Base-by-base conservation (phyloP, 2,113 vertebrate genomes). In the Microcebus lehilahytsara region DNA sequence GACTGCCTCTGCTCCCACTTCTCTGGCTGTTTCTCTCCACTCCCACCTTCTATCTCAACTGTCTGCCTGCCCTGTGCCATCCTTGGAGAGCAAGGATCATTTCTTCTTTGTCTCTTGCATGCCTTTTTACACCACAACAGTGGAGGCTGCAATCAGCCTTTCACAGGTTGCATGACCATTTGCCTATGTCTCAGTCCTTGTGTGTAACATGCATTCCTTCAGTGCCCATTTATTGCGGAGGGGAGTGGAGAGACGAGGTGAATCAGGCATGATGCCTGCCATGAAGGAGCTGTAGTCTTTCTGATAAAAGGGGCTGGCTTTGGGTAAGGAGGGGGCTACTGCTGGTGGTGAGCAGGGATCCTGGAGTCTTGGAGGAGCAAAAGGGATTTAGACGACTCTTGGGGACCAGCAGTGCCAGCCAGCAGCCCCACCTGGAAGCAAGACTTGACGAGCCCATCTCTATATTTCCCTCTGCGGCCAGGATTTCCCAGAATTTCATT, bases 401-500 rank as follows among this genome's bases (percentile, higher is more conserved):
- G 49, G 58, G 66, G 30, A 72, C 13, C 20, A 6, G 3, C 42
- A 42, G 51, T 58, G 58, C 37, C 42, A 20, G 42, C 46, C 3
- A 10, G 34, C 30, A 51, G 14, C 58, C 13, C 49, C 14, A 37
- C 23, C 13, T 71, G 67, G 69, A 93, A 80, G 67, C 49, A 51
- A 84, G 37, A 77, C 83, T 79, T 30, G 34, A 69, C 25, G 62
- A 93, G 30, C 46, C 34, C 16, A 16, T 96, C 69, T 74, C 53
- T 89, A 2, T 42, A 9, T 32, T 72, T 92, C 30, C 81, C 19
- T 95, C 32, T 19, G 23, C 62, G 56, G 60, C 75, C 25, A 71
- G 20, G 49, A 51, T 85, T 37, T 89, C 37, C 58, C 42, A 27
- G 27, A 30, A 60, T 87, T 91, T 80, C 58, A 23, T 95, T 84